Conservation (phyloP, 2,113 vertebrate species). For the Tetrax tetrax region DNA sequence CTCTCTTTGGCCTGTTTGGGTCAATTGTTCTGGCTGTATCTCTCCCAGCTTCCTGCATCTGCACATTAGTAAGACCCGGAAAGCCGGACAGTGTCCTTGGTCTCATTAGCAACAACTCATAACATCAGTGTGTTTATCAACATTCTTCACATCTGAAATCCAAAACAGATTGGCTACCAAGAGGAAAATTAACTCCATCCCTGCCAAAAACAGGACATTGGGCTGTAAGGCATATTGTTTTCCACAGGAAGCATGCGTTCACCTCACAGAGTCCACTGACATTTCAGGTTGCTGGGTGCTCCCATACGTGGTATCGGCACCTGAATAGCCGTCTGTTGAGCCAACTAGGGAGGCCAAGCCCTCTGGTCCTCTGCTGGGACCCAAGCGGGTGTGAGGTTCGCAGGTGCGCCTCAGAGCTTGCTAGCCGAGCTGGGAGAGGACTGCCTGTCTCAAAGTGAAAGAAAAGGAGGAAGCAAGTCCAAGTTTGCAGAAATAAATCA, state of each 20-base stretch:
- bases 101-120: too few species aligned
- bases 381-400: background rate
- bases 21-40: too few species aligned
- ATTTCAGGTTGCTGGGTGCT: background rate
- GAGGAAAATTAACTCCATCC: too few species aligned
- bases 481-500: background rate
- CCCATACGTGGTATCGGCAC: rapidly evolving
- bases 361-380: background rate
- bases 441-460: background rate
- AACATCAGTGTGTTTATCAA: too few species aligned
- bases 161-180: too few species aligned
- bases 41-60: too few species aligned
- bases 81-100: too few species aligned
- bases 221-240: background rate
- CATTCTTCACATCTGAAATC: too few species aligned
- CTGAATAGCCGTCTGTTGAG: background rate
- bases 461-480: background rate
- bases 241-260: rapidly evolving
- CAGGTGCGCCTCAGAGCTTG: background rate
- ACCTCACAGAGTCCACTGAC: background rate
- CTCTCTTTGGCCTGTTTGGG: too few species aligned
- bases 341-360: rapidly evolving
- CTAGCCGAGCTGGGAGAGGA: background rate
- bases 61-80: too few species aligned
- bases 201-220: too few species aligned